Conservation (phyloP, 2,797 vertebrate genomes). For the Schizopygopsis pylzovi region DNA sequence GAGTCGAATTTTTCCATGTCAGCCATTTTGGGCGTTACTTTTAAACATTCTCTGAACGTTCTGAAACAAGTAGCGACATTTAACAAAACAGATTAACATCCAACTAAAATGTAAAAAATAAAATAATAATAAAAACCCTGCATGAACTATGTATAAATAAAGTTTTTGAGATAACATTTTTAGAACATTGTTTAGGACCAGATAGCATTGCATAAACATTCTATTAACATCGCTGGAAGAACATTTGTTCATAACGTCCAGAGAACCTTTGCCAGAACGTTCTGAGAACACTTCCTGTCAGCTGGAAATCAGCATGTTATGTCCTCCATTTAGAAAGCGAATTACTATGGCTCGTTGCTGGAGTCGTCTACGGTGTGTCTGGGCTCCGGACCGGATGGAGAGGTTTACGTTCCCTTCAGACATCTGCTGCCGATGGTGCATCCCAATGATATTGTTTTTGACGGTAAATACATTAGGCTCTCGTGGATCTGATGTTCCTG, state of each 20-base stretch:
- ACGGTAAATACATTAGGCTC: slow-evolving; percentile 78
- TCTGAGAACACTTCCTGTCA: too few relatives aligned
- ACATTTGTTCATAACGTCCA: background rate
- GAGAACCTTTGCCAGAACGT: background rate
- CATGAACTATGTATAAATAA: background rate
- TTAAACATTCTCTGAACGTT: too few relatives aligned
- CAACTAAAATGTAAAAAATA: too few relatives aligned
- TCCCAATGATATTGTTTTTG: slow-evolving; percentile 91
- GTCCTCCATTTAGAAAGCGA: slow-evolving; percentile 81
- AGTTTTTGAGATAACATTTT: background rate
- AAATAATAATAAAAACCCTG: too few relatives aligned
- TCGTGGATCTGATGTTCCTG: background rate
- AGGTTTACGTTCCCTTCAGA: slow-evolving; percentile 86
- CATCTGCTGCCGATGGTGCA: slow-evolving; percentile 93
- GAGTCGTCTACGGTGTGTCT: slow-evolving; percentile 90
- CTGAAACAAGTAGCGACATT: too few relatives aligned
- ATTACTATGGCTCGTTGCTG: slow-evolving; percentile 92
- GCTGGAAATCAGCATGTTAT: background rate
- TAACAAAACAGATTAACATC: background rate
- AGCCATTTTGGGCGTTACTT: too few relatives aligned
- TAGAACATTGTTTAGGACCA: too few relatives aligned
- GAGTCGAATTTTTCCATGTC: too few relatives aligned
- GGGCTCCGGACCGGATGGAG: slow-evolving; percentile 82
- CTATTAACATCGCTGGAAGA: too few relatives aligned
- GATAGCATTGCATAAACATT: background rate